These are phyloP conservation scores for Pachyrhynchus sulphureomaculatus DNA, from an alignment of 1,140 invertebrate genomes.

Conservation along the genomic window DNA sequence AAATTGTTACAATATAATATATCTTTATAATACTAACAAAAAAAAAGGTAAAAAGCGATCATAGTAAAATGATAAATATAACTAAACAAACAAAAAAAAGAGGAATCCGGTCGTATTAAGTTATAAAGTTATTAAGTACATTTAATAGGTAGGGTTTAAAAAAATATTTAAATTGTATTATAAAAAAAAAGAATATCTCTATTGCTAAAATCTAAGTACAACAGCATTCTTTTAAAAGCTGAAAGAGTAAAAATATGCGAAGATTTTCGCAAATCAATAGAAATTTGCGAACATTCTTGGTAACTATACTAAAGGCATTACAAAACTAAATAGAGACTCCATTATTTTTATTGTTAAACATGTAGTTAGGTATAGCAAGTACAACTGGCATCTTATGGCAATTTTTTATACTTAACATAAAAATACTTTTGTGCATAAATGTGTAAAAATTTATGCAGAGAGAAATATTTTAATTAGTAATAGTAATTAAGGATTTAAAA, in stretches of 20 bases:
- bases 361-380: slow-evolving; percentile 32
- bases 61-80: slow-evolving; percentile 37
- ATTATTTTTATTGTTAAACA: slow-evolving; percentile 3
- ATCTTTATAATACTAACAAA: slow-evolving; percentile 36
- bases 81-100: slow-evolving; percentile 20
- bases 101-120: slow-evolving; percentile 22
- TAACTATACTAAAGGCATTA: slow-evolving; percentile 40
- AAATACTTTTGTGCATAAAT: slow-evolving; percentile 32
- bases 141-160: slow-evolving; percentile 26
- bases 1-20: slow-evolving; percentile 40
- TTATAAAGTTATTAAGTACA: slow-evolving; percentile 35
- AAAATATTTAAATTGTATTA: slow-evolving; percentile 32
- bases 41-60: slow-evolving; percentile 34
- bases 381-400: slow-evolving; percentile 49
- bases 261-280: slow-evolving; percentile 28
- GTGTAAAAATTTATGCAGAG: slow-evolving; percentile 8
- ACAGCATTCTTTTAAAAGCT: slow-evolving; percentile 26
- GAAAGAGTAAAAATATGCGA: slow-evolving; percentile 26
- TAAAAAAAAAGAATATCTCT: slow-evolving; percentile 26
- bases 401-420: slow-evolving; percentile 34
- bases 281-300: slow-evolving; percentile 32
- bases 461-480: too few species aligned
- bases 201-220: slow-evolving; percentile 11
- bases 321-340: slow-evolving; percentile 34
- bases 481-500: too few species aligned